Percentiles rank a stretch among this genome's conserved stretches.
These are phyloP conservation scores for Paedocypris micromegethes DNA, from an alignment of 2,797 vertebrate species.

Conservation along the genomic window DNA sequence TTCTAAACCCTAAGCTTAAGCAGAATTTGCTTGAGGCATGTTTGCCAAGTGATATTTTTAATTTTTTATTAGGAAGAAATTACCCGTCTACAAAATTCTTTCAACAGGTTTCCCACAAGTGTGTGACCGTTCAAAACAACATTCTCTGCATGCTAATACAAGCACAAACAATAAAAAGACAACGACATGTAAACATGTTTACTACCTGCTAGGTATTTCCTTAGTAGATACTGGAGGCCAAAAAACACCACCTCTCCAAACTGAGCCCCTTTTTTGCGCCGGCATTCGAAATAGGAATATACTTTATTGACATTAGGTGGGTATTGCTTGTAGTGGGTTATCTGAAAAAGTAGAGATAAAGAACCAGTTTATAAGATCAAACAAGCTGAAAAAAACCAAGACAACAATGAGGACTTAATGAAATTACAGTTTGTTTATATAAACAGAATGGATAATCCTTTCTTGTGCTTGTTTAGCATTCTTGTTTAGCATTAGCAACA, in stretches of 20 bases:
- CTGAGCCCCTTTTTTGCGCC: constrained; percentile 61
- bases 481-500: too few relatives aligned
- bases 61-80: too few relatives aligned
- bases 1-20: background rate
- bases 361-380: background rate
- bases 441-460: too few relatives aligned
- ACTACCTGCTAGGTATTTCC: constrained; percentile 71
- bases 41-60: too few relatives aligned
- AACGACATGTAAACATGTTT: too few relatives aligned
- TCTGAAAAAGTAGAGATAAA: constrained; percentile 51
- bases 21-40: constrained; percentile 3
- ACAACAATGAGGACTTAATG: too few relatives aligned
- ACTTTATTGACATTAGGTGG: constrained; percentile 68
- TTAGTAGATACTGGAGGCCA: constrained; percentile 71
- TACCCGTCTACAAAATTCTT: too few relatives aligned
- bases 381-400: background rate
- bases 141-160: background rate
- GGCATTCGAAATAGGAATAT: constrained; percentile 75
- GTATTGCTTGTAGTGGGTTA: constrained; percentile 75
- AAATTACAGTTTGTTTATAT: too few relatives aligned
- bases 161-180: background rate
- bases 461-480: too few relatives aligned
- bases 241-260: constrained; percentile 73
- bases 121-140: background rate
- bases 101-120: constrained; percentile 4